Conservation (phyloP, 2,888 invertebrate genomes). For the Epiblema foenella region DNA sequence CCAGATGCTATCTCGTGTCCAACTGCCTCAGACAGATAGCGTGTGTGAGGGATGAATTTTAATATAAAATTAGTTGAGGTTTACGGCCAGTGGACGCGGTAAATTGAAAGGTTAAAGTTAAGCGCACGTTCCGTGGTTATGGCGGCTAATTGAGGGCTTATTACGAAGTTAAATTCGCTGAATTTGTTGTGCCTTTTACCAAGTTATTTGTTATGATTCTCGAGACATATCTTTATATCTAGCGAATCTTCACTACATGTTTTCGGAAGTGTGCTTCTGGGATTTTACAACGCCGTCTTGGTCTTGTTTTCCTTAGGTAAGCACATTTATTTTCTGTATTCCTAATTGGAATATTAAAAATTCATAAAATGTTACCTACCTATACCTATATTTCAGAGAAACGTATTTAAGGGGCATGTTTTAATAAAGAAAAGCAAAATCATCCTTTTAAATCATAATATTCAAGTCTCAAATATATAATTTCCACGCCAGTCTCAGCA, state of each 20-base stretch:
- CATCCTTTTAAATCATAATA: background rate
- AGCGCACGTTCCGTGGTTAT: slow-evolving; percentile 39
- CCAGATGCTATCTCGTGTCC: slow-evolving; percentile 75
- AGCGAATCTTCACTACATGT: background rate
- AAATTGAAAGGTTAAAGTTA: slow-evolving; percentile 43
- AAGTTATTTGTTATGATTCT: background rate
- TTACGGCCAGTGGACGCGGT: slow-evolving; percentile 36
- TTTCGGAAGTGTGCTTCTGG: background rate
- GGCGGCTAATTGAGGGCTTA: slow-evolving; percentile 32
- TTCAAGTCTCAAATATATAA: background rate
- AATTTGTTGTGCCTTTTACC: slow-evolving; percentile 2
- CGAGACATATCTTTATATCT: too few relatives aligned
- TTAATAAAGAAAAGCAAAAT: background rate
- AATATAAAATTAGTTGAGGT: slow-evolving; percentile 58
- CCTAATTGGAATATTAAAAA: too few relatives aligned
- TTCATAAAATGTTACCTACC: too few relatives aligned
- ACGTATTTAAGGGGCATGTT: background rate
- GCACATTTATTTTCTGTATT: background rate
- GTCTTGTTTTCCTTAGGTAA: background rate
- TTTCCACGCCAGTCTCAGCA: background rate
- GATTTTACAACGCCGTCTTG: background rate
- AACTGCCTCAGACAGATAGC: slow-evolving; percentile 79
- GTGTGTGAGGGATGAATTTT: slow-evolving; percentile 75
- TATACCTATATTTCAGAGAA: background rate
- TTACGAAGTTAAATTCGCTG: slow-evolving; percentile 5